Base-by-base conservation (phyloP, 2,888 invertebrate species). In the Cerastoderma edule region DNA sequence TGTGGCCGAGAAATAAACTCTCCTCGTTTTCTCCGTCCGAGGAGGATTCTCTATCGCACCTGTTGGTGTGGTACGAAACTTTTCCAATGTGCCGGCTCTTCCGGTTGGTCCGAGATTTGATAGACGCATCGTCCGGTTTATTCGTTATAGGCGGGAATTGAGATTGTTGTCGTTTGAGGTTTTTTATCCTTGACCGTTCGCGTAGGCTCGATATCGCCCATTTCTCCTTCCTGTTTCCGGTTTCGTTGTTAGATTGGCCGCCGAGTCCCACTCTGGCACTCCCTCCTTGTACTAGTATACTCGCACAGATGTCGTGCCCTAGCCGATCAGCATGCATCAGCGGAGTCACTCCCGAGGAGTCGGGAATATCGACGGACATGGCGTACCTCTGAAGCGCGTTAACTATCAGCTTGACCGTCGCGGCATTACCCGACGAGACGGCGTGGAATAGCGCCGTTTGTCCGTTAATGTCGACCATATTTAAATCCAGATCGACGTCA, bases 371-470 rank as follows among this genome's bases (percentile, higher is more conserved):
- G 0, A 83, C 75, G 10, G 75, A 80, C n/a, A 87, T 48, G 8
- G 69, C 79, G 60, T 83, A 84, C 53, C 71, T 82, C 33, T 44
- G 50, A 44, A 87, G 60, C 2, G 73, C 81, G 2, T 80, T 65
- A 10, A 86, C 85, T 60, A 87, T 71, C 10, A 78, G 64, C 66
- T 85, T 87, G 13, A 87, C 87, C 10, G 83, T 80, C 0, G 84
- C 83, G 1, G 86, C 87, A 65, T 78, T 87, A n/a, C 87, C 86
- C n/a, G 83, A 84, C 22, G 80, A 72, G 16, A 80, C 85, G 10
- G 86, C 85, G 50, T 86, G 87, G 56, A 78, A 85, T 27, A 87
- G 60, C 0, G 83, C 78, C 1, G 86, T 87, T 56, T 87, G 82
- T 46, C 86, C 86, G 63, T 87, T 84, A 10, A 85, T 80, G 48